Base-by-base conservation (phyloP, 2,888 invertebrate genomes). In the Brachyptera putata region DNA sequence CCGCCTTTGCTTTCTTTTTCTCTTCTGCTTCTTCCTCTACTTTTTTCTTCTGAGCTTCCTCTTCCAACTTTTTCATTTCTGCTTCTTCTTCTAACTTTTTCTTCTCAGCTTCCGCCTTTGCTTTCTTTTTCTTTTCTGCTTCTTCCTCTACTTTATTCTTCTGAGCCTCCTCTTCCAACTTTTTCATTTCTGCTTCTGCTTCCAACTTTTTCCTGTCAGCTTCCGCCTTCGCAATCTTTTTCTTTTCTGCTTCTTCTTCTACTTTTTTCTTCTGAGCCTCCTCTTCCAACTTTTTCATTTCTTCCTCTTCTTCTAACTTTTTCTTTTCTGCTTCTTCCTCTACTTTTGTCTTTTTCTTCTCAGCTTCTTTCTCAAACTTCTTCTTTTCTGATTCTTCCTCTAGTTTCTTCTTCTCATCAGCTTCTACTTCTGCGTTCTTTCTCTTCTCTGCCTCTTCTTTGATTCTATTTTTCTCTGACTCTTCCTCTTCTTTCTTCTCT, bases 381-480 rank as follows among this genome's bases (percentile, higher is more conserved):
- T 53, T 37, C 41, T 18, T 16, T 64, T 37, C 50, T 66, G 62
- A 43, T 39, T 58, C 48, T 60, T 56, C 26, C 64, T 53, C 58
- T 60, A 49, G 11, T 59, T 24, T 21, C 46, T 39, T 34, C 50
- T 56, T 57, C n/a, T n/a, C n/a, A n/a, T n/a, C n/a, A 36, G 65
- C 59, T 1, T 63, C 26, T 66, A 64, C 57, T 58, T 50, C 22
- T 66, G 63, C 21, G 66, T 61, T 26, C 57, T 43, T 22, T 62
- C 67, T 34, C 57, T 64, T 57, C 16, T 49, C 50, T 25, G 58
- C 56, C 36, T 64, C 58, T 36, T 59, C 46, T 48, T 60, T 61
- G 11, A 63, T 56, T 14, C 53, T 41, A 46, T 68, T 65, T 24
- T 63, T 56, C 56, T 61, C 57, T 56, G 66, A 56, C 61, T 64